Evolutionary conservation across 2,888 invertebrate genomes (phyloP), one percentile per base, ranked within the genome.

Genomic region (Fissipunctia ypsillon): DNA sequence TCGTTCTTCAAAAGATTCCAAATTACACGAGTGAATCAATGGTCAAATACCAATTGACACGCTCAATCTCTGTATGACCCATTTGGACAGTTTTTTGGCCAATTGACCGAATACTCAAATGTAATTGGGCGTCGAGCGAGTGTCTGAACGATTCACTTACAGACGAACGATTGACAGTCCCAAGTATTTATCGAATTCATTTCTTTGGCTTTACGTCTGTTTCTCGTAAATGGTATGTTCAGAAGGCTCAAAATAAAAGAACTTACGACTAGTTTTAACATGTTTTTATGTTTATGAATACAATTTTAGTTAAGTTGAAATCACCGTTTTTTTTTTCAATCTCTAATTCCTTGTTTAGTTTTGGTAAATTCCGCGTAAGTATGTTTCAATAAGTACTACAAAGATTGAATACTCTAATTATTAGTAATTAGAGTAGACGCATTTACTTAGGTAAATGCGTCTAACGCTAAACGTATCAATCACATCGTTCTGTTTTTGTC

Each of bases 11-110:
- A 31, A 65, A 28, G 10, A 45, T 54, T 59, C 38, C 54, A 50
- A 50, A 80, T 65, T 10, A 61, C 5, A 25, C 31, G 31, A 43
- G 61, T 22, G 25, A 61, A 68, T 45, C 74, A 56, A 12, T 73
- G 80, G 63, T 80, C 75, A 79, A 79, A 66, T 74, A 69, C 74
- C 75, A 80, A 80, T 79, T 79, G 80, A 79, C 79, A 57, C 48
- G 50, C 10, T 60, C 50, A 73, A 78, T 64, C 67, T 48, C 14
- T 48, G 43, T 14, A 52, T 66, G 80, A 63, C 74, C 69, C 31
- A 16, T 35, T 19, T 38, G 43, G n/a, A 7, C 16, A 31, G 4
- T 45, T 65, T 60, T 64, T 65, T 54, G 43, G n/a, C 54, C 54
- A 73, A 66, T 79, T 73, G 52, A 66, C 45, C 35, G 28, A 64